Conservation (phyloP, 2,888 invertebrate genomes). For the Chironomus tentans region DNA sequence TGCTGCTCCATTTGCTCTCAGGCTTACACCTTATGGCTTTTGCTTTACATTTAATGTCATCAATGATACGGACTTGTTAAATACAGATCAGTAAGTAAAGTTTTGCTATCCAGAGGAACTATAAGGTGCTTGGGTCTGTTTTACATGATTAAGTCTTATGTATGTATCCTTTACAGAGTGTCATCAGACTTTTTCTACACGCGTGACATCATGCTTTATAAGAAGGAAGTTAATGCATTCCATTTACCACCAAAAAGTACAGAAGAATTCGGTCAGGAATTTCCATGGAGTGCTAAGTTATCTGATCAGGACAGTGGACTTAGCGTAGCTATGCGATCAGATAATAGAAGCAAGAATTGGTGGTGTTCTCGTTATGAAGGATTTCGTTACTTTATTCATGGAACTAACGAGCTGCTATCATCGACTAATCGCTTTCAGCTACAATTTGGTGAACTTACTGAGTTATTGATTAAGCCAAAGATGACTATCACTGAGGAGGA, state of each 20-base stretch:
- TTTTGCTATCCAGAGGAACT: too few species aligned
- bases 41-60: constrained; percentile 14
- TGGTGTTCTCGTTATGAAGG: constrained; percentile 14
- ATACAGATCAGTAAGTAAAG: background rate
- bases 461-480: constrained; percentile 12
- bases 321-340: background rate
- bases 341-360: background rate
- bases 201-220: background rate
- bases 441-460: constrained; percentile 17
- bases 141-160: too few species aligned
- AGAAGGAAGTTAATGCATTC: background rate
- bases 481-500: constrained; percentile 17
- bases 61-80: background rate
- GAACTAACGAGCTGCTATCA: constrained; percentile 15
- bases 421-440: constrained; percentile 14
- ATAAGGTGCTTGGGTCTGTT: too few species aligned
- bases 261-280: background rate
- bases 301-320: constrained; percentile 4
- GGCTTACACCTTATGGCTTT: constrained; percentile 6
- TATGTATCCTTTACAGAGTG: background rate
- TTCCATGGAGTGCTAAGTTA: background rate
- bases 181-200: constrained; percentile 7
- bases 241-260: background rate
- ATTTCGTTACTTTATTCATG: constrained; percentile 2
- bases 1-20: background rate